phyloP scores from a whole-genome alignment of 2,113 vertebrate species.

The Pagrus major region DNA sequence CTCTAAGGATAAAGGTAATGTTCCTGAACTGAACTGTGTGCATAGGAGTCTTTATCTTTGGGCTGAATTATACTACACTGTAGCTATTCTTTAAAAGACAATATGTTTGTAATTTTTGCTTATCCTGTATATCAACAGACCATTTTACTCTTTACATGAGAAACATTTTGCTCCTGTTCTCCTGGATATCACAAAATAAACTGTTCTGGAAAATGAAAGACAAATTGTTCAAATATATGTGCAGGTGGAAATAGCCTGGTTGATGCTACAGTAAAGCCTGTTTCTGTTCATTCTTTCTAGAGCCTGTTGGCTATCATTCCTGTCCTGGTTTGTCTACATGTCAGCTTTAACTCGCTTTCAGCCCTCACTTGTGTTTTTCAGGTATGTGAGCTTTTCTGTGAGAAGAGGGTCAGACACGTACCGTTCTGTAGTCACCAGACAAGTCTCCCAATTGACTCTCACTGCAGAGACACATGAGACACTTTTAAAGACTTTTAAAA shows the following conservation, averaged over 20 bases:
- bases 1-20: too few species aligned
- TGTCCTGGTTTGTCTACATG: conserved; percentile 4
- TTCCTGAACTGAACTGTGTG: too few species aligned
- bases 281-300: not conserved
- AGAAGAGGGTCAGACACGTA: conserved; percentile 39
- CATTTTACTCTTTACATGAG: too few species aligned
- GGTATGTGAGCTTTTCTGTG: conserved; percentile 20
- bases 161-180: too few species aligned
- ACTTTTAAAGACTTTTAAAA: not conserved
- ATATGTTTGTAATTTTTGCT: too few species aligned
- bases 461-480: conserved; percentile 62
- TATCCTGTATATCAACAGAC: too few species aligned
- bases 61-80: too few species aligned
- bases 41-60: too few species aligned
- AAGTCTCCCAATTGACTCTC: conserved; percentile 53
- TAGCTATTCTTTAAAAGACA: too few species aligned
- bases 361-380: conserved; percentile 32
- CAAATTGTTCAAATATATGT: too few species aligned
- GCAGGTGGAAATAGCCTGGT: not conserved
- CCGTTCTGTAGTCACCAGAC: conserved; percentile 76
- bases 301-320: conserved; percentile 29
- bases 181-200: too few species aligned
- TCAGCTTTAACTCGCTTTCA: not conserved
- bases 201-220: too few species aligned
- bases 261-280: not conserved